Percentiles rank a stretch among this genome's conserved stretches.
Conservation (phyloP, 1,140 invertebrate genomes). For the Drosophila funebris region DNA sequence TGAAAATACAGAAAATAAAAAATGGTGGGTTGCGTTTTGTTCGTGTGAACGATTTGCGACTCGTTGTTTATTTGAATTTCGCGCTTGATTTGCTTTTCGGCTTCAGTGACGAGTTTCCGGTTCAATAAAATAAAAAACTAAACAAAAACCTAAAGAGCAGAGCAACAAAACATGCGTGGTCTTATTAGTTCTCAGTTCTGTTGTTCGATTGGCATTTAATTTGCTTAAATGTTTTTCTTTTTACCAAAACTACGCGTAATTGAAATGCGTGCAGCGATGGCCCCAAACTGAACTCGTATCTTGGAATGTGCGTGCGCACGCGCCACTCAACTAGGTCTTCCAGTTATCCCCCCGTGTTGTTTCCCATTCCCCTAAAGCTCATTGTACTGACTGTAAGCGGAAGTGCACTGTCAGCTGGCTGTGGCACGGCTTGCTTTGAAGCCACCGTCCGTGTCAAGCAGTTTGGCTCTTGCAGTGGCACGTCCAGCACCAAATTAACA, state of each 20-base stretch:
- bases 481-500: slow-evolving; percentile 56
- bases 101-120: slow-evolving; percentile 63
- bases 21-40: slow-evolving; percentile 18
- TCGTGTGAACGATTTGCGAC: slow-evolving; percentile 19
- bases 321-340: slow-evolving; percentile 23
- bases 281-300: slow-evolving; percentile 19
- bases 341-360: too few species aligned
- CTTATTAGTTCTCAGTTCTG: slow-evolving; percentile 25
- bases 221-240: slow-evolving; percentile 57
- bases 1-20: too few species aligned
- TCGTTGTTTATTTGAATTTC: slow-evolving; percentile 59
- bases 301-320: slow-evolving; percentile 61
- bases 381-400: slow-evolving; percentile 30
- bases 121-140: slow-evolving; percentile 49
- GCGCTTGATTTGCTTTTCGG: slow-evolving; percentile 66
- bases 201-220: slow-evolving; percentile 57
- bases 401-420: slow-evolving; percentile 67
- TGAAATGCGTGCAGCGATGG: slow-evolving; percentile 57
- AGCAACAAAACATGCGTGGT: slow-evolving; percentile 7
- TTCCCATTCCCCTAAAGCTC: neutral
- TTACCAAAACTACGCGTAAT: slow-evolving; percentile 35
- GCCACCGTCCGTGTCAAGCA: slow-evolving; percentile 26
- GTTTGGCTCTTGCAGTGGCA: slow-evolving; percentile 55
- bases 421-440: slow-evolving; percentile 50
- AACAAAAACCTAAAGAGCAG: slow-evolving; percentile 21